These are phyloP conservation scores for Choristoneura fumiferana DNA, from an alignment of 1,140 invertebrate genomes.

Conservation along the genomic window DNA sequence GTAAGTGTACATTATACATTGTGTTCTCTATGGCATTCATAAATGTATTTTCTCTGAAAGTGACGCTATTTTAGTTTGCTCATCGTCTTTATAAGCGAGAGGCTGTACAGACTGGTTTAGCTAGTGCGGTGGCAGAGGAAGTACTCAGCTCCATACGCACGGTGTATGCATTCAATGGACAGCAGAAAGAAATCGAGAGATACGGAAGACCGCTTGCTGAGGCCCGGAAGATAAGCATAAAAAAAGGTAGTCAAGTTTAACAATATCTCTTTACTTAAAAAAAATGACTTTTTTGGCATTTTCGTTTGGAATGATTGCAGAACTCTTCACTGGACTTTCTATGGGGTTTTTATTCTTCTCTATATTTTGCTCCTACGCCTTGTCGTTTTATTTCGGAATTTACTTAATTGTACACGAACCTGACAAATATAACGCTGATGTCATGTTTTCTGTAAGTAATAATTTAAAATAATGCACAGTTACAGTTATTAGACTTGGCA, in stretches of 20 bases:
- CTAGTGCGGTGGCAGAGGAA: conserved; percentile 89
- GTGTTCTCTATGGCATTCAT: neutral
- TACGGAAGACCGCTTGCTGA: conserved; percentile 80
- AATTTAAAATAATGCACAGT: too few species aligned
- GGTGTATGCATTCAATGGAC: conserved; percentile 88
- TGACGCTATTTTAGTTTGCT: conserved; percentile 17
- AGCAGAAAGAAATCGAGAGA: conserved; percentile 82
- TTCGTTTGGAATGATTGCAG: conserved; percentile 26
- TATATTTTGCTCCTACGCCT: conserved; percentile 32
- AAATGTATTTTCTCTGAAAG: neutral
- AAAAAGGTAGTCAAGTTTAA: conserved; percentile 65
- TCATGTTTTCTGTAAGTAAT: conserved; percentile 41
- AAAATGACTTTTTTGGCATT: too few species aligned
- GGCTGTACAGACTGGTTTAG: conserved; percentile 55
- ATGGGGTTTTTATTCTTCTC: conserved; percentile 35
- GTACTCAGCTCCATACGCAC: conserved; percentile 86
- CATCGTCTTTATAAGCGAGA: conserved; percentile 25
- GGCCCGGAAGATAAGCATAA: conserved; percentile 82
- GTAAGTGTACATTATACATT: too few species aligned
- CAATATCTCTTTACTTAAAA: neutral
- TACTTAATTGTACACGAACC: conserved; percentile 35
- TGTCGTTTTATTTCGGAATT: conserved; percentile 35
- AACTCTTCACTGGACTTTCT: conserved; percentile 33
- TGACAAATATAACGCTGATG: conserved; percentile 32
- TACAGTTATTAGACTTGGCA: too few species aligned